Base-by-base conservation (phyloP, 2,113 vertebrate species). In the Forbesichthys papilliferus region DNA sequence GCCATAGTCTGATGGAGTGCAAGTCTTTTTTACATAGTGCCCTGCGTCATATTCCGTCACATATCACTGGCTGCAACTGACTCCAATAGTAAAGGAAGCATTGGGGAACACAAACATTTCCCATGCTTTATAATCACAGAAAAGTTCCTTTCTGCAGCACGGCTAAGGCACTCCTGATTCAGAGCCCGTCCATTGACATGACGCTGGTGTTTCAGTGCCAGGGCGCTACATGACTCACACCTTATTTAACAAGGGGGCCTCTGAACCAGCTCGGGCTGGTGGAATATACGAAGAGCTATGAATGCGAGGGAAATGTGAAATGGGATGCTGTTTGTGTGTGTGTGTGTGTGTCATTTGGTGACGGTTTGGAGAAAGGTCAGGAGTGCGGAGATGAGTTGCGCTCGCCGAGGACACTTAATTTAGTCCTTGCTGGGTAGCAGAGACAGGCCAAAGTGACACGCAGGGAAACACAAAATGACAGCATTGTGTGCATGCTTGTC, bases 381-480 rank as follows among this genome's bases (percentile, higher is more conserved):
- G 13, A 14, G 18, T 5, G 11, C 36, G 9, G 48, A 36, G 64
- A 55, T 54, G 33, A 33, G 33, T 46, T 72, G 49, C 20, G 7
- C 70, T 69, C 64, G 82, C 69, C 7, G 6, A 74, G 69, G 75
- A 84, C 69, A 68, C 81, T 80, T 81, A 56, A 77, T 81, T 80
- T 69, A 71, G 67, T 79, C 66, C 56, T 77, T 46, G 51, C 34
- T 79, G 85, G 79, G 66, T 80, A 69, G 11, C 27, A 64, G 14
- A 47, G 69, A 79, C 47, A 3, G 62, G 77, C 64, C 73, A 73
- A 87, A 93, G 68, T 88, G 84, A 77, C 83, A 83, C 57, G 80
- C 71, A 88, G 64, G 62, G 80, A 93, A 95, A 94, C 91, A 75
- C 80, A 86, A 85, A 84, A 75, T 92, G 92, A 92, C 91, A 94